These are phyloP conservation scores for Gymnoscelis rufifasciata DNA, from an alignment of 2,888 invertebrate genomes.

Conservation along the genomic window DNA sequence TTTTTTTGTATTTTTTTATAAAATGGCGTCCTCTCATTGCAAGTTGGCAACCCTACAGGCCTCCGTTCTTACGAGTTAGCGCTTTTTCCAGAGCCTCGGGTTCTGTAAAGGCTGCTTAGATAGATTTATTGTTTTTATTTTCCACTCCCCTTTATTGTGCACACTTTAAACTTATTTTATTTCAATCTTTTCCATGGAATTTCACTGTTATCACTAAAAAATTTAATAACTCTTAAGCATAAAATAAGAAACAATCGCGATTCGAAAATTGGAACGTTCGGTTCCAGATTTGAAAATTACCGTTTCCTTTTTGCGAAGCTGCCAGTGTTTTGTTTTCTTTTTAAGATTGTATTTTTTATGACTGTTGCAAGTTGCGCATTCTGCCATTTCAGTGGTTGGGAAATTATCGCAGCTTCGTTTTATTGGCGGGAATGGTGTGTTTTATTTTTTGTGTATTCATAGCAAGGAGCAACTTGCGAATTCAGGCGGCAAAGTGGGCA, in stretches of 20 bases:
- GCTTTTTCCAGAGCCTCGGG: conserved; percentile 43
- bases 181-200: conserved; percentile 10
- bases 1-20: too few species aligned
- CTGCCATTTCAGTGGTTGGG: conserved; percentile 12
- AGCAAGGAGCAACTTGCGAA: conserved; percentile 1
- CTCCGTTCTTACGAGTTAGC: conserved; percentile 44
- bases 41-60: conserved; percentile 39
- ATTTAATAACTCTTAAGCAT: neutral
- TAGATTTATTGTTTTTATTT: conserved; percentile 38
- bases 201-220: neutral
- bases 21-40: too few species aligned
- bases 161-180: conserved; percentile 14
- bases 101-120: conserved; percentile 32
- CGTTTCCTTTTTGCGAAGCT: conserved; percentile 6
- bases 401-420: conserved; percentile 5
- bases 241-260: conserved; percentile 3
- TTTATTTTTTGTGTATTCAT: conserved; percentile 3
- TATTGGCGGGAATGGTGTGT: conserved; percentile 1
- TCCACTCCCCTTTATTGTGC: conserved; percentile 23
- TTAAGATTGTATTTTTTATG: conserved; percentile 11
- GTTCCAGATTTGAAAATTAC: conserved; percentile 16
- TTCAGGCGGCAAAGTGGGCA: neutral
- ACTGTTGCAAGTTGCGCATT: conserved; percentile 13
- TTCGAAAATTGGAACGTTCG: conserved; percentile 12
- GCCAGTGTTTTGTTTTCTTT: conserved; percentile 8